A percentile compares a stretch with the other conserved stretches of the same genome.
Conservation (phyloP, 2,888 invertebrate species). For the Protodeltote pygarga region DNA sequence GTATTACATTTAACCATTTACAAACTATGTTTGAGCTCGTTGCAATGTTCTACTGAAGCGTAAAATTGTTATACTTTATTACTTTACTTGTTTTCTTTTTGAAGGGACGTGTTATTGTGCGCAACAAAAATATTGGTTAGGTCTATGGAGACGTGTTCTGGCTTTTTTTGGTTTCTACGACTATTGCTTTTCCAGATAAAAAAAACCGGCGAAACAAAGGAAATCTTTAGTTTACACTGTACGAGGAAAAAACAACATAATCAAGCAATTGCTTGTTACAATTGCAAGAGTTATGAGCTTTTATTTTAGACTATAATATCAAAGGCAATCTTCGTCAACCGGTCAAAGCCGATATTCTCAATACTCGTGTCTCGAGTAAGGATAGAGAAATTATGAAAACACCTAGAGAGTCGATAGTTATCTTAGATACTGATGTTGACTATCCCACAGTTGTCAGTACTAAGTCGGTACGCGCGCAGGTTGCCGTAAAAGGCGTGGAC, state of each 20-base stretch:
- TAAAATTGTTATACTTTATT: constrained; percentile 62
- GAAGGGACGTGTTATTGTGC: constrained; percentile 47
- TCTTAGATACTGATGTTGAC: constrained; percentile 69
- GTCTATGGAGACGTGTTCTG: constrained; percentile 21
- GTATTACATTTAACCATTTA: constrained; percentile 69
- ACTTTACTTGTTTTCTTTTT: constrained; percentile 49
- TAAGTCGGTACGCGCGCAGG: constrained; percentile 68
- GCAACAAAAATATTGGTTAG: constrained; percentile 37
- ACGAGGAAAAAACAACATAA: constrained; percentile 5
- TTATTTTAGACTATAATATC: constrained; percentile 26
- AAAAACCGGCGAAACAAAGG: constrained; percentile 2
- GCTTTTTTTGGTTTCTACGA: constrained; percentile 12
- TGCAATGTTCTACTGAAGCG: constrained; percentile 61
- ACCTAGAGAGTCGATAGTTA: constrained; percentile 75
- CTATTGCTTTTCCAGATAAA: constrained; percentile 6
- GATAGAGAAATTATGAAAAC: constrained; percentile 77
- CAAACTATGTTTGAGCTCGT: constrained; percentile 60
- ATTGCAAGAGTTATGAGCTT: constrained; percentile 24
- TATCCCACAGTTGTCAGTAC: constrained; percentile 85
- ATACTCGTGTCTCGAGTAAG: constrained; percentile 59
- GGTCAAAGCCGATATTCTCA: constrained; percentile 45
- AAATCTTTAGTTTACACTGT: background rate
- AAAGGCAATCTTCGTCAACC: constrained; percentile 31
- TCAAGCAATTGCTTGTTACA: background rate
- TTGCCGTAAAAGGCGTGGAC: constrained; percentile 79